Evolutionary conservation across 2,888 invertebrate genomes (phyloP).

Genomic region (Agrenia bidenticulata): DNA sequence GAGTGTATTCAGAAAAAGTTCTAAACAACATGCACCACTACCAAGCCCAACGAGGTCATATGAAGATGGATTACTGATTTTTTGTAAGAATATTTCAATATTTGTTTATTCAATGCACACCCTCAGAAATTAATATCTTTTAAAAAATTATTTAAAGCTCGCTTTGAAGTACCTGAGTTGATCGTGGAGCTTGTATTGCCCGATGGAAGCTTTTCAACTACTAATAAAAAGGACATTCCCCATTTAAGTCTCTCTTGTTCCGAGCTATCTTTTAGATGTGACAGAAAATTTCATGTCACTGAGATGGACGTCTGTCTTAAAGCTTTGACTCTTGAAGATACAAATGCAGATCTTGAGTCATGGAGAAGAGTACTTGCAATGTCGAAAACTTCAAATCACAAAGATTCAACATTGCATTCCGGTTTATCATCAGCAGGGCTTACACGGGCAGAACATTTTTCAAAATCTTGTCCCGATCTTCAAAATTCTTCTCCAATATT

Average conservation of each 20-base stretch:
- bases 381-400: conserved; percentile 60
- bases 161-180: conserved; percentile 73
- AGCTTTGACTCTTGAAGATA: conserved; percentile 87
- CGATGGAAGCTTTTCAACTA: background rate
- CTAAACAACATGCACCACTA: conserved; percentile 27
- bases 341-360: conserved; percentile 74
- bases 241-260: conserved; percentile 48
- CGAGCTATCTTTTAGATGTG: conserved; percentile 47
- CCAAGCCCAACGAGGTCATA: conserved; percentile 48
- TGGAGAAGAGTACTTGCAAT: conserved; percentile 82
- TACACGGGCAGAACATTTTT: conserved; percentile 61
- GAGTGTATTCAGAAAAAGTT: conserved; percentile 17
- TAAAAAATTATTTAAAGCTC: conserved; percentile 57
- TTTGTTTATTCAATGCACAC: too few relatives aligned
- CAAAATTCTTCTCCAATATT: conserved; percentile 52
- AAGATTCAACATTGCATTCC: too few relatives aligned
- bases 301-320: conserved; percentile 60
- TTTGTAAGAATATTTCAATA: conserved; percentile 24
- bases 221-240: conserved; percentile 26
- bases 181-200: conserved; percentile 66
- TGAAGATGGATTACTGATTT: conserved; percentile 45
- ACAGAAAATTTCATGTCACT: conserved; percentile 44
- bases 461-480: conserved; percentile 80
- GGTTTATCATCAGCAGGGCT: background rate
- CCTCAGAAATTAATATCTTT: too few relatives aligned